Base-by-base conservation (phyloP, 2,113 vertebrate species). In the Embiotoca jacksoni region DNA sequence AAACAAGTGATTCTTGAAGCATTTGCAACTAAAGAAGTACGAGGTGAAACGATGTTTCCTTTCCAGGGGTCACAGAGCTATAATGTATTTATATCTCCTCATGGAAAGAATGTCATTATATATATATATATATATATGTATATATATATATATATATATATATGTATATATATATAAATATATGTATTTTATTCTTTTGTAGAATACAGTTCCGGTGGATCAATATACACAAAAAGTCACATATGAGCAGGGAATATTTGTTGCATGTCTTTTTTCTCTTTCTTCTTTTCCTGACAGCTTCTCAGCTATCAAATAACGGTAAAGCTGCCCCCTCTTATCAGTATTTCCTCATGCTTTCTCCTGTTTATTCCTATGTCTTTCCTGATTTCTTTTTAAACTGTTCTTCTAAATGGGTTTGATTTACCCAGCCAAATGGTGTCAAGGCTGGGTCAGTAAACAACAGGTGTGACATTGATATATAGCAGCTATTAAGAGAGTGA, bases 21-120 rank as follows among this genome's bases (percentile, higher is more conserved):
- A 77, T 81, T 63, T 67, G 59, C 72, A 91, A 90, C 66, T 33
- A 58, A 53, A 87, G 70, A 84, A 59, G 62, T 55, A 76, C 73
- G 52, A 74, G 14, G 46, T 31, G 0, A 74, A 86, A 84, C 37
- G 62, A 15, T 58, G 44, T 39, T 75, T 54, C 37, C 37, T 46
- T 35, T 80, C 72, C 63, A 62, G 5, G 31, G 16, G 32, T 63
- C 30, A 31, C 1, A 78, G 41, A 3, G 13, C 41, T 11, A 44
- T 44, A 41, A 41, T 50, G 49, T 50, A 50, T 9, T 7, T 44
- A 7, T 44, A 44, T 15, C n/a, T 50, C 16, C 15, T 16, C 49
- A 50, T 6, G 49, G 5, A n/a, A 50, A 50, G 15, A 50, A 16
- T 50, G 49, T 7, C 2, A 50, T 15, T 50, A 6, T 50, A 50